Evolutionary conservation across 1,140 invertebrate genomes (phyloP).

Genomic region (Heliothis subflexa): DNA sequence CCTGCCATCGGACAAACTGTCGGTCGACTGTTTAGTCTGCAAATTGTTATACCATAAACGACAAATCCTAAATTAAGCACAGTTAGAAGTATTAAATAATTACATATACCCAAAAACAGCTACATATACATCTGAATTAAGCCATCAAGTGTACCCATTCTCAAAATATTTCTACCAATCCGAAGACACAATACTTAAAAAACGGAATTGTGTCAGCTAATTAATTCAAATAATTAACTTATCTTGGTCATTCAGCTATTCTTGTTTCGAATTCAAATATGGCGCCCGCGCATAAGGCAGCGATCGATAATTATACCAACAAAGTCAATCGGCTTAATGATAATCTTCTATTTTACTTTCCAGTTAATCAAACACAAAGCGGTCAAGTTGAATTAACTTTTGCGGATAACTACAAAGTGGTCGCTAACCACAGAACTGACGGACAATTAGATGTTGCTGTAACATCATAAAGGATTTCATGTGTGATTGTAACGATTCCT

Average conservation of each 20-base stretch:
- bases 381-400: slow-evolving; percentile 14
- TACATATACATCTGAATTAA: background rate
- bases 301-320: slow-evolving; percentile 3
- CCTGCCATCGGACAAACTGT: no score
- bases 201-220: slow-evolving; percentile 1
- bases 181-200: background rate
- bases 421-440: background rate
- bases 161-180: background rate
- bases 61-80: background rate
- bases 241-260: background rate
- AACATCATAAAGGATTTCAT: background rate
- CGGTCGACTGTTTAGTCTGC: no score
- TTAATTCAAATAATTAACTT: background rate
- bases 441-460: background rate
- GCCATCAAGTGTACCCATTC: background rate
- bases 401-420: background rate
- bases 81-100: background rate
- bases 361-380: background rate
- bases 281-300: background rate
- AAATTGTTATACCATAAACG: background rate
- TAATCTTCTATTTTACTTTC: background rate
- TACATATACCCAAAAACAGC: background rate
- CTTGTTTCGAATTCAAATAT: background rate
- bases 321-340: background rate
- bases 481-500: background rate